Percentiles rank a stretch among this genome's conserved stretches.
These are phyloP conservation scores for Stichopus chloronotus DNA, from an alignment of 35 echinoderm and acorn worm species.

Conservation along the genomic window DNA sequence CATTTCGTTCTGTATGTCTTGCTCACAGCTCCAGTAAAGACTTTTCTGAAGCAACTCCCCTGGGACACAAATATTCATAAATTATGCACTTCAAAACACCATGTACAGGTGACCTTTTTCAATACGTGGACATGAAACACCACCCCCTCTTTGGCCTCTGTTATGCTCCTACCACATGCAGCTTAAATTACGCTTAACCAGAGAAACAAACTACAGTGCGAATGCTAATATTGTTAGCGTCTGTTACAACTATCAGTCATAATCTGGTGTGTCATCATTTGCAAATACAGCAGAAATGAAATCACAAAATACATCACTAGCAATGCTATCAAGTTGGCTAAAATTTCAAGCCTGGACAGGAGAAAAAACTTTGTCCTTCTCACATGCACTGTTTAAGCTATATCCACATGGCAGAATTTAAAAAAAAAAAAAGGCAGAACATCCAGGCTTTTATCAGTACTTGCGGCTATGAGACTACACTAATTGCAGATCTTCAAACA, in stretches of 20 bases:
- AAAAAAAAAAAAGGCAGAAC: too few species aligned
- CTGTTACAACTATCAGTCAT: neutral
- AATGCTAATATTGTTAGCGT: neutral
- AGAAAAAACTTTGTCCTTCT: too few species aligned
- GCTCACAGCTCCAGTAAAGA: too few species aligned
- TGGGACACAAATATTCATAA: neutral
- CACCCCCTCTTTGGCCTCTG: constrained; percentile 20
- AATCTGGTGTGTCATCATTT: neutral
- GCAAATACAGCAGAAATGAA: neutral
- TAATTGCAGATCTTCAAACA: neutral
- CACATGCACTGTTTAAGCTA: too few species aligned
- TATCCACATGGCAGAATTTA: too few species aligned
- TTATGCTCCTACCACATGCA: constrained; percentile 16
- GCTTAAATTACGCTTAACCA: constrained; percentile 20
- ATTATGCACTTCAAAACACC: neutral
- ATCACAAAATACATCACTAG: neutral
- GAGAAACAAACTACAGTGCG: neutral
- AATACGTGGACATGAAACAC: neutral
- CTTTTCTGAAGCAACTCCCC: neutral
- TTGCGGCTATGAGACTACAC: neutral
- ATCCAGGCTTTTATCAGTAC: too few species aligned
- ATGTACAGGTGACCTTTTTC: constrained; percentile 9
- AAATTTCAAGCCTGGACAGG: too few species aligned
- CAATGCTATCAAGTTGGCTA: too few species aligned
- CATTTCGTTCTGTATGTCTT: too few species aligned